phyloP scores from a whole-genome alignment of 2,113 vertebrate genomes.

The Physeter macrocephalus region DNA sequence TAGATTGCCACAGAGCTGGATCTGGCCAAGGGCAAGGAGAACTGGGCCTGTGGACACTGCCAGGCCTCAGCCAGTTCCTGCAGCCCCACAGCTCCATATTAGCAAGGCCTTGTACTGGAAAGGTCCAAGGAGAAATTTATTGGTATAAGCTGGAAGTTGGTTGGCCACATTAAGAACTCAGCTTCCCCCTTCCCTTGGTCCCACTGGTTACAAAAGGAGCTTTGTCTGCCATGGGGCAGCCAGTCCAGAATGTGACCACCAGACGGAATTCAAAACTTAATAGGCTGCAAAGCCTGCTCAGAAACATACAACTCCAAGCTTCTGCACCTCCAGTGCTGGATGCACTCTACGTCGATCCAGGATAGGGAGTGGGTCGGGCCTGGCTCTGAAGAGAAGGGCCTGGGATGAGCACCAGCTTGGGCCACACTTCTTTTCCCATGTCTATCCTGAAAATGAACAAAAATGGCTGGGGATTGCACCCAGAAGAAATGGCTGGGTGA shows the following conservation, averaged over 20 bases:
- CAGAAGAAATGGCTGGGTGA: neutral
- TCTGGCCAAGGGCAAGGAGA: neutral
- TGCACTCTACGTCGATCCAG: rapidly evolving
- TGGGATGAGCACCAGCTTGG: neutral
- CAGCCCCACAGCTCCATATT: neutral
- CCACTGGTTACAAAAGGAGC: slow-evolving; percentile 47
- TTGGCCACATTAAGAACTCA: slow-evolving; percentile 34
- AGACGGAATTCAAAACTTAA: slow-evolving; percentile 8
- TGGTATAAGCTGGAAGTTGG: slow-evolving; percentile 31
- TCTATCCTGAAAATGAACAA: neutral
- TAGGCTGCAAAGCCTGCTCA: neutral
- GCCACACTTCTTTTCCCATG: neutral
- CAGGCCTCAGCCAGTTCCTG: neutral
- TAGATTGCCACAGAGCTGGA: neutral
- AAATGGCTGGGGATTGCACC: neutral
- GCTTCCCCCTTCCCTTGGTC: neutral
- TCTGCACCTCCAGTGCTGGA: neutral
- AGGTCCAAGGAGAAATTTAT: slow-evolving; percentile 32
- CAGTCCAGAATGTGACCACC: slow-evolving; percentile 48
- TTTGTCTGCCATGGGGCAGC: slow-evolving; percentile 27
- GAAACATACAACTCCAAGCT: neutral
- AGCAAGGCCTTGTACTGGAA: slow-evolving; percentile 38
- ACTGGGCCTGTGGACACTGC: neutral
- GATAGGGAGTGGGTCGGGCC: neutral
- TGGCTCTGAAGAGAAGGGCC: neutral